Conservation (phyloP, 2,113 vertebrate genomes). For the Gymnobelideus leadbeateri region DNA sequence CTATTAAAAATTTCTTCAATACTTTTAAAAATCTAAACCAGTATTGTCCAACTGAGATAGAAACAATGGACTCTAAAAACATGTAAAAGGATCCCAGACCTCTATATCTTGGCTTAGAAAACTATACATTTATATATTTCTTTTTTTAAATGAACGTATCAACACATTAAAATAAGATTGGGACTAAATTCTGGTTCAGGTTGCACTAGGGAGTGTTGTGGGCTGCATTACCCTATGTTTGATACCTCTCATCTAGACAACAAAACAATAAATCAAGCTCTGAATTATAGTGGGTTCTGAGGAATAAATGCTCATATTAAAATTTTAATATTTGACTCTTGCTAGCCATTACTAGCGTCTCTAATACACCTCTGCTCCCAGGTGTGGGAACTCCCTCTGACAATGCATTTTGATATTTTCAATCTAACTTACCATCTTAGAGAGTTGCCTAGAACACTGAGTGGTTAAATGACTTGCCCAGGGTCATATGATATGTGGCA, state of each 20-base stretch:
- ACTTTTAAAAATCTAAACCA: background rate
- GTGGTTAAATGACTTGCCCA: background rate
- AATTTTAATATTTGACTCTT: background rate
- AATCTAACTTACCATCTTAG: background rate
- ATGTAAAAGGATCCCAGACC: background rate
- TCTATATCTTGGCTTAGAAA: background rate
- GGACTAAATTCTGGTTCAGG: background rate
- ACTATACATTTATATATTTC: background rate
- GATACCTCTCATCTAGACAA: background rate
- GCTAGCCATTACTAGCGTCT: background rate
- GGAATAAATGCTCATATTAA: background rate
- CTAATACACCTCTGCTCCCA: background rate
- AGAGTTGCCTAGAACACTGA: background rate
- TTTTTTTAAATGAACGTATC: background rate
- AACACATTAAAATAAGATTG: background rate
- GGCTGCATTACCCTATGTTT: background rate
- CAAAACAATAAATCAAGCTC: background rate
- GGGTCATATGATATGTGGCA: background rate
- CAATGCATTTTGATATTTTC: background rate
- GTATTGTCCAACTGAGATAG: background rate
- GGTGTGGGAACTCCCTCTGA: background rate
- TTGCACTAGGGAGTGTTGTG: background rate
- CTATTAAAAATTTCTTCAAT: background rate
- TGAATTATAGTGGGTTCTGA: background rate
- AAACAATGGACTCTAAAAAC: background rate